Conservation (phyloP, 1,140 invertebrate genomes). For the Caenorhabditis latens region DNA sequence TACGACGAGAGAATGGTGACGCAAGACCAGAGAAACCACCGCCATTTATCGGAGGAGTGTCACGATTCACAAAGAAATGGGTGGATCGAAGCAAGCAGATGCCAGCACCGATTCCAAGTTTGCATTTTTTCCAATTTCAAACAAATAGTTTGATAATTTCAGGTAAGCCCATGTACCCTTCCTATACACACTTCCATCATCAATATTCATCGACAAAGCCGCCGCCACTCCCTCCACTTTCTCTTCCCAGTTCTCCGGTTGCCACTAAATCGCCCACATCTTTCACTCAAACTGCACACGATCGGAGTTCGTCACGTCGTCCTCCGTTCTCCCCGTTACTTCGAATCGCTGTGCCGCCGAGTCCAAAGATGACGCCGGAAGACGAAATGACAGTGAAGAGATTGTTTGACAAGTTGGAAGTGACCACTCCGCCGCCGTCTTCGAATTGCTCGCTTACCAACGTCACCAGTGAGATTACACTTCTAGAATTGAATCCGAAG, state of each 20-base stretch:
- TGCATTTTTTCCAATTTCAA: neutral
- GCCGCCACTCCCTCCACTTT: neutral
- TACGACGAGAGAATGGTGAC: neutral
- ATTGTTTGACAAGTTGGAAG: constrained; percentile 18
- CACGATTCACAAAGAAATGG: constrained; percentile 15
- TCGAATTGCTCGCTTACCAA: neutral
- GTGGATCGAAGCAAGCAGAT: constrained; percentile 4
- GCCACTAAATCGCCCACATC: neutral
- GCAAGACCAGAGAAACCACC: neutral
- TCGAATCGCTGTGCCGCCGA: neutral
- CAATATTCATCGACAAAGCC: constrained; percentile 22
- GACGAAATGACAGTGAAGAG: constrained; percentile 17
- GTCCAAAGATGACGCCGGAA: neutral
- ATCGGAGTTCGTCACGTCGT: neutral
- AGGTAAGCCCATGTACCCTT: neutral
- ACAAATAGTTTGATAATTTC: neutral
- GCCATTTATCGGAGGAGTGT: neutral
- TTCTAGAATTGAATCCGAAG: constrained; percentile 13
- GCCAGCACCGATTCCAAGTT: neutral
- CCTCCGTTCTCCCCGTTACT: neutral
- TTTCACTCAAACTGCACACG: neutral
- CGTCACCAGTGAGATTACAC: neutral
- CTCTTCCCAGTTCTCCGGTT: neutral
- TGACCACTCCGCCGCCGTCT: neutral
- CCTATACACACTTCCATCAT: constrained; percentile 37